Percentiles rank a stretch among this genome's conserved stretches.
These are phyloP conservation scores for Montipora sp. DNA, from an alignment of 64 coral and sea anemone species.

Conservation along the genomic window DNA sequence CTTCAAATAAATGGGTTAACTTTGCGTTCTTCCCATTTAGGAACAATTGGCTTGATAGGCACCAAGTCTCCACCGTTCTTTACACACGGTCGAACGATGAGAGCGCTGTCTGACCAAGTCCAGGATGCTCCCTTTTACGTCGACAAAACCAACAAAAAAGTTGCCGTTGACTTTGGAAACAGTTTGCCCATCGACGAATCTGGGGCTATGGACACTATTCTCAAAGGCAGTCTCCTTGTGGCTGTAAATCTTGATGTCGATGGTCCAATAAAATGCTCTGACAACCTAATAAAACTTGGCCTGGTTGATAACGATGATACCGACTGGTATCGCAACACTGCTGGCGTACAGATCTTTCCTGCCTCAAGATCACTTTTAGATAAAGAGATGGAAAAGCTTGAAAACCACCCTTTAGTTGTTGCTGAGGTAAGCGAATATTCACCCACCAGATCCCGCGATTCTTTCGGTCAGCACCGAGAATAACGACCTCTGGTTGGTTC, in stretches of 20 bases:
- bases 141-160: slow-evolving; percentile 15
- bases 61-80: slow-evolving; percentile 49
- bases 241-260: background rate
- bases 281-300: slow-evolving; percentile 4
- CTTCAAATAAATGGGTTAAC: too few species aligned
- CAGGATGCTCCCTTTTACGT: slow-evolving; percentile 60
- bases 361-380: background rate
- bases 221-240: slow-evolving; percentile 1
- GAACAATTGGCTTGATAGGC: slow-evolving; percentile 58
- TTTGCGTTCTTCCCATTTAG: too few species aligned
- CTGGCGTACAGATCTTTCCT: slow-evolving; percentile 50
- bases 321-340: slow-evolving; percentile 30
- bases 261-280: background rate
- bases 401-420: background rate
- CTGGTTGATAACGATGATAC: background rate
- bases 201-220: background rate
- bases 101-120: background rate
- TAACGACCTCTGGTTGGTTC: too few species aligned
- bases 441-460: too few species aligned
- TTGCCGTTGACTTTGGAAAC: slow-evolving; percentile 53
- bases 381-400: background rate
- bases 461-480: too few species aligned
- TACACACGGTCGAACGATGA: slow-evolving; percentile 47
- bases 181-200: slow-evolving; percentile 27
- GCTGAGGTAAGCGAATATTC: background rate